Evolutionary conservation across 1,140 invertebrate genomes (phyloP).

Genomic region (Sipha flava): DNA sequence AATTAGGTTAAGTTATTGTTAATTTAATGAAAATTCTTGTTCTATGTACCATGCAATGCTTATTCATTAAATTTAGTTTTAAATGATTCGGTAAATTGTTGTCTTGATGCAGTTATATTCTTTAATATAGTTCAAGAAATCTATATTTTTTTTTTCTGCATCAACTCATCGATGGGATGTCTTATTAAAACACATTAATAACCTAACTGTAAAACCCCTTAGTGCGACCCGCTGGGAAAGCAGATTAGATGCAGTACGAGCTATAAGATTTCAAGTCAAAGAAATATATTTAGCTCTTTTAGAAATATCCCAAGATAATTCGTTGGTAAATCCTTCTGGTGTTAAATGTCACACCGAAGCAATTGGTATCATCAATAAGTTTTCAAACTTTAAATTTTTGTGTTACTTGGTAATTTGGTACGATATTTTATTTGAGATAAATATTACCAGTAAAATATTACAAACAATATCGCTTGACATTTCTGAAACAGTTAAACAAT

Average conservation of each 20-base stretch:
- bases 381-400: constrained; percentile 37
- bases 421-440: constrained; percentile 38
- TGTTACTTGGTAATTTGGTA: constrained; percentile 41
- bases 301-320: constrained; percentile 37
- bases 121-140: background rate
- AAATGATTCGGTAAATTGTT: background rate
- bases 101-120: background rate
- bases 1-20: too few species aligned
- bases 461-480: background rate
- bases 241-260: background rate
- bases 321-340: constrained; percentile 34
- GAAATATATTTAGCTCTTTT: constrained; percentile 30
- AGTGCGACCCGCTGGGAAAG: background rate
- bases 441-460: constrained; percentile 38
- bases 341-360: constrained; percentile 37
- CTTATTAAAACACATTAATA: background rate
- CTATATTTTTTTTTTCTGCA: background rate
- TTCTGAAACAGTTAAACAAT: background rate
- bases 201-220: background rate
- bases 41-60: background rate
- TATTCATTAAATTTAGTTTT: background rate
- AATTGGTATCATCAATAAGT: constrained; percentile 30
- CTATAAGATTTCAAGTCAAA: constrained; percentile 26
- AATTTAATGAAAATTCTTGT: too few species aligned
- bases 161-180: background rate